Conservation (phyloP, 2,888 invertebrate genomes). For the Hemaris fuciformis region DNA sequence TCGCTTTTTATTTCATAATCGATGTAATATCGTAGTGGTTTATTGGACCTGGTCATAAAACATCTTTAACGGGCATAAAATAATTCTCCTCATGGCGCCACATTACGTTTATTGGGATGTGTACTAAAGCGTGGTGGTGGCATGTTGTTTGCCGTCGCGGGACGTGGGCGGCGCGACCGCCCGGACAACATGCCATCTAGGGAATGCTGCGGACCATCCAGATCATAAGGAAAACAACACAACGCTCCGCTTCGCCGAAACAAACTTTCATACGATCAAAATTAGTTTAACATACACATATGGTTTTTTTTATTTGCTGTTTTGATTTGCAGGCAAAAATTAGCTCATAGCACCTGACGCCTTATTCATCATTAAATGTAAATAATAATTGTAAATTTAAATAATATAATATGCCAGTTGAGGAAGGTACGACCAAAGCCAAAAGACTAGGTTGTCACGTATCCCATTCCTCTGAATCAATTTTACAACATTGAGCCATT, state of each 20-base stretch:
- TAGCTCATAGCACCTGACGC: not conserved
- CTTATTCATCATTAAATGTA: too few relatives aligned
- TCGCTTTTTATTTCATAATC: constrained; percentile 3
- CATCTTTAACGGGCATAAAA: constrained; percentile 37
- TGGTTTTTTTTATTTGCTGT: not conserved
- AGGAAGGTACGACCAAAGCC: too few relatives aligned
- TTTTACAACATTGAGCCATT: not conserved
- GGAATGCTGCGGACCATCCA: constrained; percentile 70
- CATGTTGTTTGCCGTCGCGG: constrained; percentile 44
- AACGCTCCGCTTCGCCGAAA: constrained; percentile 20
- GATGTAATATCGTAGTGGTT: not conserved
- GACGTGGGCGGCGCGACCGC: constrained; percentile 59
- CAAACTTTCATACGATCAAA: not conserved
- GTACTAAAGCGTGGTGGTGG: constrained; percentile 45
- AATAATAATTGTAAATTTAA: too few relatives aligned
- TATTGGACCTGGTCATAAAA: constrained; percentile 7
- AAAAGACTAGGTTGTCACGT: too few relatives aligned
- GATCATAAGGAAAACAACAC: constrained; percentile 51
- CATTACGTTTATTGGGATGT: constrained; percentile 47
- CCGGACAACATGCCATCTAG: constrained; percentile 66
- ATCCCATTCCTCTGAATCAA: too few relatives aligned
- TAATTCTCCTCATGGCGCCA: constrained; percentile 48
- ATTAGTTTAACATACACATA: not conserved
- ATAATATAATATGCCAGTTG: too few relatives aligned
- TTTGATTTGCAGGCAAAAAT: not conserved